Conservation (phyloP, 2,113 vertebrate species). For the Morone chrysops region DNA sequence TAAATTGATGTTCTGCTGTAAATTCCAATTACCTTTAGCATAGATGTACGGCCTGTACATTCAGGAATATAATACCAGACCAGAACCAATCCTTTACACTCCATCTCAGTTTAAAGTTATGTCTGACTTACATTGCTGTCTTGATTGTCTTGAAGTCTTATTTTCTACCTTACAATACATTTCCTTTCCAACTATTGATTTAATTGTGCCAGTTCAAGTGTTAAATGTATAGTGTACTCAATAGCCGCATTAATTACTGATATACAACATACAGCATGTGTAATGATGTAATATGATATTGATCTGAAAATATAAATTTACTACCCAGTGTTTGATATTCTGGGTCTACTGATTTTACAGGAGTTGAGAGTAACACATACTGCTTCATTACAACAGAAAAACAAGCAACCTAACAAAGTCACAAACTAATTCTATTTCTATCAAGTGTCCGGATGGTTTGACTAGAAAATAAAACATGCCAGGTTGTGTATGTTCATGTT, state of each 20-base stretch:
- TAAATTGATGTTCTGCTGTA: neutral
- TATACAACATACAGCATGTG: neutral
- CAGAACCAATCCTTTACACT: no score
- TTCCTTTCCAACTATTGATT: no score
- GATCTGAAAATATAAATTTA: neutral
- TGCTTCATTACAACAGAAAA: neutral
- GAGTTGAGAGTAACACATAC: neutral
- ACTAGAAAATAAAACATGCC: neutral
- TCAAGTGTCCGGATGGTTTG: neutral
- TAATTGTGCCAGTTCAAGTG: no score
- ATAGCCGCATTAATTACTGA: neutral
- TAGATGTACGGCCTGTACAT: neutral
- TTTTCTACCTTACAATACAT: no score
- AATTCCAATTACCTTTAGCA: neutral
- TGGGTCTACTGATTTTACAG: no score
- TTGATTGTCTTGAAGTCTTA: no score
- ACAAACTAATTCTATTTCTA: no score
- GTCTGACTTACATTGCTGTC: neutral
- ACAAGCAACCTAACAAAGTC: neutral
- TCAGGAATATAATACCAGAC: no score
- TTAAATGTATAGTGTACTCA: no score
- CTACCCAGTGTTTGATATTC: no score
- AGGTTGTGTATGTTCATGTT: conserved; percentile 22
- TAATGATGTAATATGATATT: neutral
- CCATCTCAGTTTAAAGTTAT: no score